A percentile compares a stretch with the other conserved stretches of the same genome.
These are phyloP conservation scores for Chironomus tepperi DNA, from an alignment of 1,140 invertebrate species.

Conservation along the genomic window DNA sequence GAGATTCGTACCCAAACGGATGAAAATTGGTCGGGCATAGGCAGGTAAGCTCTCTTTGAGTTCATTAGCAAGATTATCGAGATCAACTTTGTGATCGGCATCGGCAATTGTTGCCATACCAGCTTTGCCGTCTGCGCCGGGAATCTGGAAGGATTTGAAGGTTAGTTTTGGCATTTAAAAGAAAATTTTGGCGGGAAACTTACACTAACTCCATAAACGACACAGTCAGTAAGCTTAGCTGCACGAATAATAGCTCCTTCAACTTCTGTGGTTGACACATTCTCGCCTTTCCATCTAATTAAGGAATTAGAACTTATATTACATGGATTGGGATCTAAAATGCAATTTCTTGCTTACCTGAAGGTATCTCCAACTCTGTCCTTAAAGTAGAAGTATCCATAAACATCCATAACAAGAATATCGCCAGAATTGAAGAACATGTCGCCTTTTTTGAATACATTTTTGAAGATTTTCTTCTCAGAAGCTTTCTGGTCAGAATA, in stretches of 20 bases:
- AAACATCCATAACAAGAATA: constrained; percentile 80
- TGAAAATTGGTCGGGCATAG: constrained; percentile 83
- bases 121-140: constrained; percentile 79
- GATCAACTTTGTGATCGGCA: constrained; percentile 54
- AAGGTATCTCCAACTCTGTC: constrained; percentile 95
- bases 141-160: constrained; percentile 47
- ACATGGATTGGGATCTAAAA: background rate
- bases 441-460: constrained; percentile 84
- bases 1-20: constrained; percentile 68
- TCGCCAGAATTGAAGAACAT: constrained; percentile 88
- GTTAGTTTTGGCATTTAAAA: constrained; percentile 24
- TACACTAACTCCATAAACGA: constrained; percentile 85
- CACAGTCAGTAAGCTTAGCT: constrained; percentile 59
- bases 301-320: constrained; percentile 19
- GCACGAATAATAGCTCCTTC: constrained; percentile 83
- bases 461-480: constrained; percentile 78
- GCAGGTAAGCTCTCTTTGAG: constrained; percentile 62
- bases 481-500: constrained; percentile 86
- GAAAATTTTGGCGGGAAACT: constrained; percentile 28
- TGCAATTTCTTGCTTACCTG: constrained; percentile 45
- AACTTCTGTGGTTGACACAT: constrained; percentile 94
- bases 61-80: constrained; percentile 51
- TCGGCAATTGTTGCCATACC: constrained; percentile 94
- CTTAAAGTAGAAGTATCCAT: constrained; percentile 91
- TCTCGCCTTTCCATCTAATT: constrained; percentile 86